Base-by-base conservation (phyloP, 2,797 vertebrate genomes). In the Coilia nasus region DNA sequence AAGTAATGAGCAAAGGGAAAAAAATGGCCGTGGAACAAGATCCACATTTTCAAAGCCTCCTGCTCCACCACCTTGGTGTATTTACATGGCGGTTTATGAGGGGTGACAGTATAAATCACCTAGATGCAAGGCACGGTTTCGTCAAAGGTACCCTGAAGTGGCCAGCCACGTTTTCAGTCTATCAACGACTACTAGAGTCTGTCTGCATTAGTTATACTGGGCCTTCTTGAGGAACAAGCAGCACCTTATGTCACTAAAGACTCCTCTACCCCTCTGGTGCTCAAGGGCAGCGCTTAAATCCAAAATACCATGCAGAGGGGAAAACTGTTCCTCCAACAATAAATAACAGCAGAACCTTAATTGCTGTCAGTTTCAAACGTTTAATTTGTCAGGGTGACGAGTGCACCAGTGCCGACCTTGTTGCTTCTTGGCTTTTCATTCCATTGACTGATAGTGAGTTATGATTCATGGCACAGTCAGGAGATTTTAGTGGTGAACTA, bases 271-370 rank as follows among this genome's bases (percentile, higher is more conserved):
- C 31, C 67, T 78, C 71, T 21, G 19, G 31, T 78, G 71, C 19
- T 44, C 31, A 19, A 35, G 35, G 31, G 71, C 19, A 21, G 31
- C 2, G 71, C 35, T 44, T 85, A 81, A 81, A 6, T 87, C 89
- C 85, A 86, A 89, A 87, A 78, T 83, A 83, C 82, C 62, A n/a
- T 88, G 87, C 85, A 60, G 85, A 81, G 50, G 85, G 67, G 67
- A 31, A 10, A 44, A 85, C 83, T 25, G 54, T 85, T 86, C 60
- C 84, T 81, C 86, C 83, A 85, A 88, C 86, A 89, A 89, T 93
- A 92, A 94, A 93, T 93, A 92, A 93, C 84, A 86, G 89, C 86
- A 84, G 50, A 85, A 88, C 88, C 88, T 89, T 91, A 92, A 91
- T 92, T 89, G 91, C 90, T 89, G 91, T 92, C 90, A 88, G 88